Evolutionary conservation across 2,797 vertebrate genomes (phyloP).

Genomic region (Saxicola maurus): DNA sequence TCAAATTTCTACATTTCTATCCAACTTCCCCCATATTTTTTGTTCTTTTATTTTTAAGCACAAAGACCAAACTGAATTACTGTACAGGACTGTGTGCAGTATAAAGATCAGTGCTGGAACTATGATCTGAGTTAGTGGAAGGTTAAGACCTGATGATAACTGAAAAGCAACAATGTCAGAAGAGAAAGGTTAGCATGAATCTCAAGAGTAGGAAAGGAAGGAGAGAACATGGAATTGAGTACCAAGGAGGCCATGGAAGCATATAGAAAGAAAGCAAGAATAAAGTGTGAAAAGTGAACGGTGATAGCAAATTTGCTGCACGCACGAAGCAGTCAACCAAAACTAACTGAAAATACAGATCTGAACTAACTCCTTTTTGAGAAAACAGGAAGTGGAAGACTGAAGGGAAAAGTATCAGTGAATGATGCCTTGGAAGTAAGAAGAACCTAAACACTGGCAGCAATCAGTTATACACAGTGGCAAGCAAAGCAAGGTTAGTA

Average conservation of each 20-base stretch:
- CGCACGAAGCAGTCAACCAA: not conserved
- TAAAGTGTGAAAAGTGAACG: accelerated
- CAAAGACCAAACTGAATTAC: not conserved
- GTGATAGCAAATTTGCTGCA: not conserved
- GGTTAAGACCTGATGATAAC: not conserved
- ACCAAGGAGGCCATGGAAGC: not conserved
- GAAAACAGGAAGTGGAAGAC: not conserved
- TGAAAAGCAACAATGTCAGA: not conserved
- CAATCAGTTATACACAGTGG: not conserved
- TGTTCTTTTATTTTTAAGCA: not conserved
- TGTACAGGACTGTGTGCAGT: not conserved
- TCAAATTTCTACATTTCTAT: not conserved
- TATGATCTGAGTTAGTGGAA: not conserved
- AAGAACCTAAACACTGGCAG: not conserved
- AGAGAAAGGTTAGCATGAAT: not conserved
- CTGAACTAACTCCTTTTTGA: not conserved
- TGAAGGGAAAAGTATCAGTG: not conserved
- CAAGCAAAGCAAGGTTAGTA: not conserved
- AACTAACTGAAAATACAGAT: not conserved
- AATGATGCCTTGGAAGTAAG: not conserved
- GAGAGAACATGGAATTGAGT: not conserved
- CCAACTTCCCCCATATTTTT: not conserved
- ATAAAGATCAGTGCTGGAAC: not conserved
- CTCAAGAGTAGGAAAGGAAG: not conserved
- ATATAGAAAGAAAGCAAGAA: not conserved